Evolutionary conservation across 2,797 vertebrate genomes (phyloP).

Genomic region (Lepilemur ruficaudatus): DNA sequence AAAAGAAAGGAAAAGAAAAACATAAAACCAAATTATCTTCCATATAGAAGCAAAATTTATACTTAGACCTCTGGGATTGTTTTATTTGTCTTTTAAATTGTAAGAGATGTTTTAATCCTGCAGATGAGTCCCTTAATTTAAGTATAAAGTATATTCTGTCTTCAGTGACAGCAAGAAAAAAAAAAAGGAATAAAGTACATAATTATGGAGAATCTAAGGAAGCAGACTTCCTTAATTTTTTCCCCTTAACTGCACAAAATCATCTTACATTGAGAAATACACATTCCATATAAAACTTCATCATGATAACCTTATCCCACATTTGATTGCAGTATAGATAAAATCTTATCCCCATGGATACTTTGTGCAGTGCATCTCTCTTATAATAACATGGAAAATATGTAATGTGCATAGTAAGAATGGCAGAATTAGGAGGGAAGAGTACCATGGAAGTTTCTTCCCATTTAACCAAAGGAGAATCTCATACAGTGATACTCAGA

Average conservation of each 20-base stretch:
- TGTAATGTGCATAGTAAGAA: neutral
- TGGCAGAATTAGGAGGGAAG: neutral
- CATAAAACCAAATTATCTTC: neutral
- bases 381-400: neutral
- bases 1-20: neutral
- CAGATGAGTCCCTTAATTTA: neutral
- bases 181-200: neutral
- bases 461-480: neutral
- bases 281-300: constrained; percentile 17
- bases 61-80: neutral
- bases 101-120: neutral
- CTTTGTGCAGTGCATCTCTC: neutral
- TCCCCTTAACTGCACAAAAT: neutral
- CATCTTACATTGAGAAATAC: neutral
- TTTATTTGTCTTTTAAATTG: constrained; percentile 25
- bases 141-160: neutral
- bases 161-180: neutral
- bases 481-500: neutral
- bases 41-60: neutral
- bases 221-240: neutral
- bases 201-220: neutral
- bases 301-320: neutral
- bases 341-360: neutral
- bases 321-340: constrained; percentile 2
- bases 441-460: neutral